Conservation (phyloP, 2,888 invertebrate species). For the Heliconius charithonia region DNA sequence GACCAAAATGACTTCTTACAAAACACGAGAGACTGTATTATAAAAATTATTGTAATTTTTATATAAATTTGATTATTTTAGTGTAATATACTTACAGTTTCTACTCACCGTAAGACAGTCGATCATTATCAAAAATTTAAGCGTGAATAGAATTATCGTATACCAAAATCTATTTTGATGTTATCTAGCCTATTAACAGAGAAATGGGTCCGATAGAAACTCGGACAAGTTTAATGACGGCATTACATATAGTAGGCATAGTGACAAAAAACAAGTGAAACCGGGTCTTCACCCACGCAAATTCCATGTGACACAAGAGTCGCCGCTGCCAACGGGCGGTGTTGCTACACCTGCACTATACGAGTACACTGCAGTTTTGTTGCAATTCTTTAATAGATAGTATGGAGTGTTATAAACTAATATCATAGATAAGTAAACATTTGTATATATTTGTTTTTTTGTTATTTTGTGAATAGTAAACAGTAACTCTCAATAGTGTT, state of each 20-base stretch:
- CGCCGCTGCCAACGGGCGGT: conserved; percentile 50
- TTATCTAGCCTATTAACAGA: conserved; percentile 30
- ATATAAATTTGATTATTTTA: neutral
- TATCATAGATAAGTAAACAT: neutral
- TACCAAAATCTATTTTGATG: conserved; percentile 12
- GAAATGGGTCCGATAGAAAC: conserved; percentile 46
- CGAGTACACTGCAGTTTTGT: conserved; percentile 34
- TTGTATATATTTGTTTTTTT: too few species aligned
- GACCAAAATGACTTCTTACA: neutral
- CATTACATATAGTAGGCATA: conserved; percentile 44
- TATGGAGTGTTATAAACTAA: neutral
- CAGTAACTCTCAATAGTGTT: too few species aligned
- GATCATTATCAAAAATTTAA: neutral
- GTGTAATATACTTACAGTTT: neutral
- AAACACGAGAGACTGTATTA: neutral
- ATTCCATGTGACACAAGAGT: conserved; percentile 60
- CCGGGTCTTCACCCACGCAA: conserved; percentile 72
- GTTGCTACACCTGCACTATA: conserved; percentile 50
- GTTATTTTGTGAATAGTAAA: too few species aligned
- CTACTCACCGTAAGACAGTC: neutral
- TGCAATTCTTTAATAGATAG: conserved; percentile 6
- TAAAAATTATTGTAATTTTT: neutral
- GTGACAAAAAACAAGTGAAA: conserved; percentile 61
- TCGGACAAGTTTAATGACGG: conserved; percentile 43
- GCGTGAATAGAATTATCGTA: conserved; percentile 29